Base-by-base conservation (phyloP, 2,113 vertebrate species). In the Tinamus guttatus region DNA sequence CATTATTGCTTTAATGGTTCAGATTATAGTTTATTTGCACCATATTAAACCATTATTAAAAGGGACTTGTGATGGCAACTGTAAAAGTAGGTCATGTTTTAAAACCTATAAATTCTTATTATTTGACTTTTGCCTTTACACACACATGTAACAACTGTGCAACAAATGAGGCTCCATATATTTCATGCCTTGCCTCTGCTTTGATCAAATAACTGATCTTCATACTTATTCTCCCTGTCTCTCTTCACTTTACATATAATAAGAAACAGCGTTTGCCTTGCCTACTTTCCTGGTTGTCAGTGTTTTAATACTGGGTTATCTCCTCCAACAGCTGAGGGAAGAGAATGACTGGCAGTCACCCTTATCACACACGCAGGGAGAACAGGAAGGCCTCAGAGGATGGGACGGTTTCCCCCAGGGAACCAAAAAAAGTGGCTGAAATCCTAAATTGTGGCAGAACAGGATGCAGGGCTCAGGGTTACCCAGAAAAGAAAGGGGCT, bases 321-420 rank as follows among this genome's bases (percentile, higher is more conserved):
- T 69, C 38, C 65, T 60, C 49, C 60, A 49, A 51, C 0, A 77
- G 17, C 27, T 81, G 47, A 87, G 27, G 8, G 32, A 8, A 1
- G 28, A 15, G 8, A 45, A 69, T 1, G 2, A 81, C 32, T 0
- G 1, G 43, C 54, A 85, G 34, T 30, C 30, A 49, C 12, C 12
- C 27, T 51, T 38, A 38, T 2, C 51, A 47, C 8, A 21, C 41
- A 22, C 22, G 25, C 2, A 38, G 2, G 4, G 58, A 79, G 25
- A 80, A 76, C 12, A 77, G 17, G 27, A 89, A 59, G 16, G 41
- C 58, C 14, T 91, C 63, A 86, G 17, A 63, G 4, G 38, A 20
- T 19, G 65, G 18, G 69, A 83, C 1, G 5, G 19, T 34, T 24
- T 52, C 11, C 28, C 7, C 27, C 15, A 4, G 2, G 40, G 16